These are phyloP conservation scores for Oligia fasciuncula DNA, from an alignment of 2,888 invertebrate species.

Conservation along the genomic window DNA sequence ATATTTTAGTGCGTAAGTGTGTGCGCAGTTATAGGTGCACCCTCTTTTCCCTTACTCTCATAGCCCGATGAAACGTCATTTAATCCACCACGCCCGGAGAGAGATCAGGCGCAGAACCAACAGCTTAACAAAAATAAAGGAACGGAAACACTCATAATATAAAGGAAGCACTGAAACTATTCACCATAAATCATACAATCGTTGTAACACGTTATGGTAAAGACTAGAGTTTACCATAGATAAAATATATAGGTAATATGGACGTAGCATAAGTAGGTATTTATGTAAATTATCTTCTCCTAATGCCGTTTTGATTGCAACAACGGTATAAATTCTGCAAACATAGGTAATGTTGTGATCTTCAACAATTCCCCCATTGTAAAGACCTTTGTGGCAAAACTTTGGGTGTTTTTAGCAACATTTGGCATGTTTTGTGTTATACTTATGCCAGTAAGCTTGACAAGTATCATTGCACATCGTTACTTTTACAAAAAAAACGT, in stretches of 20 bases:
- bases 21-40: not conserved
- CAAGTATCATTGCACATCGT: slow-evolving; percentile 41
- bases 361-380: slow-evolving; percentile 10
- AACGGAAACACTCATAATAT: not conserved
- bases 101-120: not conserved
- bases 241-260: slow-evolving; percentile 11
- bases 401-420: slow-evolving; percentile 14
- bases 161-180: not conserved
- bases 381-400: slow-evolving; percentile 6
- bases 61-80: not conserved
- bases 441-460: slow-evolving; percentile 26
- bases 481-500: slow-evolving; percentile 26
- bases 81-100: not conserved
- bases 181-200: not conserved
- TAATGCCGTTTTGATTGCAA: slow-evolving; percentile 48
- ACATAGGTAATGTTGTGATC: slow-evolving; percentile 12
- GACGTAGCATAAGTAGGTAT: not conserved
- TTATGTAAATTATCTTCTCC: slow-evolving; percentile 18
- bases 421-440: slow-evolving; percentile 29
- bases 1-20: not conserved
- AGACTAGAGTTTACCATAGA: not conserved
- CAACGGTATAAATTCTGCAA: slow-evolving; percentile 19
- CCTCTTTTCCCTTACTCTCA: not conserved
- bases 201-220: slow-evolving; percentile 8
- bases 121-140: not conserved